These are phyloP conservation scores for Catharus bicknelli DNA, from an alignment of 2,113 vertebrate species.

Conservation along the genomic window DNA sequence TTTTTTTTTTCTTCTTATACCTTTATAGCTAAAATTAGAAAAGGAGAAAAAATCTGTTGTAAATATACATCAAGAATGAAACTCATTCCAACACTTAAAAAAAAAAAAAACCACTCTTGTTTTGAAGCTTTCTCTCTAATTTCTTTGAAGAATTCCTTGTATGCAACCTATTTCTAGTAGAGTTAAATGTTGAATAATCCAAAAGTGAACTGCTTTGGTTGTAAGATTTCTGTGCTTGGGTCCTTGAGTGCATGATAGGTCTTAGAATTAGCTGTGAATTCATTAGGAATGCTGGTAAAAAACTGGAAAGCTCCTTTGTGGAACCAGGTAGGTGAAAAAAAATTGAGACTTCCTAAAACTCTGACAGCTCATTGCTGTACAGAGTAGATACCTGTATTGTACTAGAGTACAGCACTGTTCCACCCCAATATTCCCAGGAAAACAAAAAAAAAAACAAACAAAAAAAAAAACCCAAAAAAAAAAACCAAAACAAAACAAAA, in stretches of 20 bases:
- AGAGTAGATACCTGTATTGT: background rate
- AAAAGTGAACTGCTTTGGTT: background rate
- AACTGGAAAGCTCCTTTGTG: background rate
- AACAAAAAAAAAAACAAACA: too few relatives aligned
- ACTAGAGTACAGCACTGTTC: background rate
- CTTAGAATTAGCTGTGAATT: background rate
- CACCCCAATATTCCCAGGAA: too few relatives aligned
- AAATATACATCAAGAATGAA: background rate
- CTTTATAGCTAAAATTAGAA: background rate
- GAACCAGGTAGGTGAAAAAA: background rate
- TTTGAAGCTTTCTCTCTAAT: background rate
- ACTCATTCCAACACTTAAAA: background rate
- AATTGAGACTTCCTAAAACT: background rate
- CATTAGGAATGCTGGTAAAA: background rate
- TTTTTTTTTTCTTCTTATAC: background rate
- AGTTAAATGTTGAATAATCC: background rate
- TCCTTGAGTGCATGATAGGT: background rate
- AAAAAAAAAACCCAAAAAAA: too few relatives aligned
- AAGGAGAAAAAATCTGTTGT: fast-evolving
- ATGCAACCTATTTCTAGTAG: background rate
- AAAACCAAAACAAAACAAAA: background rate
- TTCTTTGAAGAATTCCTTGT: background rate
- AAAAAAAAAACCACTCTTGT: background rate
- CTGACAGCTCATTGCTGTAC: background rate
- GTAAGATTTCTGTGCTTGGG: background rate